Conservation (phyloP, 1,140 invertebrate species). For the Formica exsecta region DNA sequence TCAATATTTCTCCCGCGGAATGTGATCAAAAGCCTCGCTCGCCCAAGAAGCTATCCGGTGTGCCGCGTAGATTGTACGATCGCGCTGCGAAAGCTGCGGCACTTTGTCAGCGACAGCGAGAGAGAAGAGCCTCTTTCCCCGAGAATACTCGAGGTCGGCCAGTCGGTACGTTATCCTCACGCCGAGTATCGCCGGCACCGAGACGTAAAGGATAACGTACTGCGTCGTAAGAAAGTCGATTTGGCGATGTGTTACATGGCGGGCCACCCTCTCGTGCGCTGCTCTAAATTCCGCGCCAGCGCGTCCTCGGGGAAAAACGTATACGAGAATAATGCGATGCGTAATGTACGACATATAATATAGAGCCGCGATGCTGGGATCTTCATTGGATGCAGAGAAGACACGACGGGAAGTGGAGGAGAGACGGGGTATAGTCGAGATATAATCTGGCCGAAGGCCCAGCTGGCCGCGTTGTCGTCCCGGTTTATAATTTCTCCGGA, state of each 20-base stretch:
- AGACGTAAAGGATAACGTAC: constrained; percentile 76
- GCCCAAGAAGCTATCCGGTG: constrained; percentile 60
- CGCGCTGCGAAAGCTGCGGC: constrained; percentile 67
- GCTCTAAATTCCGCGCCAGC: constrained; percentile 67
- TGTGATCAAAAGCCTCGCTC: constrained; percentile 29
- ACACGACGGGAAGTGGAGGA: background rate
- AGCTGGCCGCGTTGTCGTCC: constrained; percentile 63
- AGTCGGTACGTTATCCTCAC: constrained; percentile 74
- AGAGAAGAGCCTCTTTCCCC: constrained; percentile 47
- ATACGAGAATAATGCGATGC: constrained; percentile 73
- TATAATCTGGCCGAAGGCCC: constrained; percentile 70
- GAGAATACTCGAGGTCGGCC: constrained; percentile 66
- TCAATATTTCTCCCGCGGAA: constrained; percentile 48
- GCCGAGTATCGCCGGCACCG: constrained; percentile 47
- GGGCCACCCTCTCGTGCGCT: constrained; percentile 22
- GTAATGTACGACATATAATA: constrained; percentile 76
- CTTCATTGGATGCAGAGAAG: background rate
- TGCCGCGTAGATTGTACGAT: constrained; percentile 62
- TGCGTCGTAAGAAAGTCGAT: constrained; percentile 78
- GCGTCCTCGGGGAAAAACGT: constrained; percentile 60
- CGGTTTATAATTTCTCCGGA: constrained; percentile 65
- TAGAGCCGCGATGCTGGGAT: constrained; percentile 47
- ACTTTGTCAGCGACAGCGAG: constrained; percentile 65
- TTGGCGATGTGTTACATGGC: constrained; percentile 77
- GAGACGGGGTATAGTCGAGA: constrained; percentile 3